These are phyloP conservation scores for Agrochola litura DNA, from an alignment of 2,888 invertebrate genomes.

Conservation along the genomic window DNA sequence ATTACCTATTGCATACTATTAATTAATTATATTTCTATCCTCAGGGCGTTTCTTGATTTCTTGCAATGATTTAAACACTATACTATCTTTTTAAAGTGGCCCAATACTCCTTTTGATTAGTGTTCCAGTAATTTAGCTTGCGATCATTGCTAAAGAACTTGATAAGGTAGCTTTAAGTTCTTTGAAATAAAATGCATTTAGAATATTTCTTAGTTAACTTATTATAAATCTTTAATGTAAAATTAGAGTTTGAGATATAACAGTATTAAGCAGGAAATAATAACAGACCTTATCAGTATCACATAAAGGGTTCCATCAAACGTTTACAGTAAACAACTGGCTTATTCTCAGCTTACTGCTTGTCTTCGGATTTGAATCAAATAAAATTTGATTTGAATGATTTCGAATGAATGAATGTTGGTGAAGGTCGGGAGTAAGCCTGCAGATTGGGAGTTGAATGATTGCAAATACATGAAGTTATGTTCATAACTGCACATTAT, in stretches of 20 bases:
- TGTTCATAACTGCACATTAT: background rate
- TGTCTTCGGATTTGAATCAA: background rate
- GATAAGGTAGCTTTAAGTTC: conserved; percentile 15
- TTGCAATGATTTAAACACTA: conserved; percentile 16
- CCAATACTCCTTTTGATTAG: conserved; percentile 13
- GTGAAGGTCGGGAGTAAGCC: background rate
- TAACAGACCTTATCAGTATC: background rate
- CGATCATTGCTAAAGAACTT: conserved; percentile 6
- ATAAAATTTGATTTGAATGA: background rate
- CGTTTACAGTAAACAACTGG: background rate
- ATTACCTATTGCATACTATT: conserved; percentile 13
- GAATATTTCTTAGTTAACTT: conserved; percentile 7
- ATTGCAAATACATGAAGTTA: background rate
- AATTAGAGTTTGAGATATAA: background rate
- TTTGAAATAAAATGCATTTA: conserved; percentile 17
- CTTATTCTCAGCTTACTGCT: background rate
- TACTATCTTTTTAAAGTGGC: conserved; percentile 25
- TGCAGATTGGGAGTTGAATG: background rate
- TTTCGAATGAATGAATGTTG: background rate
- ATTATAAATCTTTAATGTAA: conserved; percentile 1
- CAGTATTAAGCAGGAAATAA: conserved; percentile 19
- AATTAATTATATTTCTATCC: conserved; percentile 5
- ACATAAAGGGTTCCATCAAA: background rate
- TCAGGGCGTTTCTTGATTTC: conserved; percentile 6
- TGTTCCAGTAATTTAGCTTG: conserved; percentile 42